phyloP scores from a whole-genome alignment of 2,113 vertebrate species.

The Dromas ardeola region DNA sequence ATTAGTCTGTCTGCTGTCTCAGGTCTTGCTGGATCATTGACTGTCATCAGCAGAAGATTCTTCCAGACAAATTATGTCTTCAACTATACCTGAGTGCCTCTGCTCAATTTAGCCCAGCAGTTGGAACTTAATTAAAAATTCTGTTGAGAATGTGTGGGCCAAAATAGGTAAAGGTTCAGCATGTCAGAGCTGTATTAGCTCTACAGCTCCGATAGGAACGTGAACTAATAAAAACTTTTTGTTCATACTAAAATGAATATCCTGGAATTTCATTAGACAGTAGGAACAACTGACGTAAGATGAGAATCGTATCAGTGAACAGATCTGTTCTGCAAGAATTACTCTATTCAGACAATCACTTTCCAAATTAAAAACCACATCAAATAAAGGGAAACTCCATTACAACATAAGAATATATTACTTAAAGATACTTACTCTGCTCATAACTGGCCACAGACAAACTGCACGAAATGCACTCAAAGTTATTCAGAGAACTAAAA shows the following conservation, averaged over 20 bases:
- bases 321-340: not conserved
- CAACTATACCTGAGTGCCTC: not conserved
- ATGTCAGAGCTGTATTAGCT: not conserved
- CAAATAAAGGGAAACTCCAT: not conserved
- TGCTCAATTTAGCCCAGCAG: not conserved
- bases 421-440: not conserved
- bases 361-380: not conserved
- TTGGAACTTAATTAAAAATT: constrained; percentile 22
- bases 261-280: not conserved
- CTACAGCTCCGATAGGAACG: not conserved
- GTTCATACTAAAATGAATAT: not conserved
- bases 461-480: not conserved
- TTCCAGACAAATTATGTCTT: constrained; percentile 10
- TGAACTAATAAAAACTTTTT: not conserved
- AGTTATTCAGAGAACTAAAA: not conserved
- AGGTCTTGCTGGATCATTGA: not conserved
- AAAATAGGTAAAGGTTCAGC: not conserved
- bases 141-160: not conserved
- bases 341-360: not conserved
- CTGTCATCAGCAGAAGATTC: not conserved
- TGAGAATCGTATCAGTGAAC: not conserved
- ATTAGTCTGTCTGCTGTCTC: not conserved
- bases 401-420: not conserved
- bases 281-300: not conserved
- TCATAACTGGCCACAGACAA: not conserved